phyloP scores from a whole-genome alignment of 2,888 invertebrate species.

The Drosophila phalerata region DNA sequence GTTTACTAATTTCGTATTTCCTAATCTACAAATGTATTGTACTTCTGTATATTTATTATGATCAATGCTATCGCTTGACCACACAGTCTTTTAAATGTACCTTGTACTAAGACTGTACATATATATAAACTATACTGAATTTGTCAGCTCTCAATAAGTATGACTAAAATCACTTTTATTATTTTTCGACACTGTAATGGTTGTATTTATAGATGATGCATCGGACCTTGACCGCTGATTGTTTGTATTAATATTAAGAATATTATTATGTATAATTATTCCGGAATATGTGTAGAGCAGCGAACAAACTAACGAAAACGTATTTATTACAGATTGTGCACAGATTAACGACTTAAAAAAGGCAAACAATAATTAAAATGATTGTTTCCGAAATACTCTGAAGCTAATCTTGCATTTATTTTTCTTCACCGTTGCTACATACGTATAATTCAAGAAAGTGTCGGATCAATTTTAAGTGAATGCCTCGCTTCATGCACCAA shows the following conservation, averaged over 20 bases:
- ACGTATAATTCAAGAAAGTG: too few species aligned
- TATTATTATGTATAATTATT: conserved; percentile 11
- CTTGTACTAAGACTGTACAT: not conserved
- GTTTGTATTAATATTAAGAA: conserved; percentile 5
- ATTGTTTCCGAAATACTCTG: too few species aligned
- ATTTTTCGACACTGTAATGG: not conserved
- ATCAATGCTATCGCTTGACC: conserved; percentile 12
- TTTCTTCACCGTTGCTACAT: too few species aligned
- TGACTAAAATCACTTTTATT: conserved; percentile 23
- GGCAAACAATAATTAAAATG: too few species aligned
- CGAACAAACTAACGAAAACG: not conserved
- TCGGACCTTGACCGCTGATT: conserved; percentile 43
- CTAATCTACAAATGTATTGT: conserved; percentile 5
- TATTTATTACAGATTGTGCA: conserved; percentile 7
- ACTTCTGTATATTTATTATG: not conserved
- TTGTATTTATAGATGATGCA: conserved; percentile 32
- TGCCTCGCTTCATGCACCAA: too few species aligned
- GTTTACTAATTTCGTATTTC: not conserved
- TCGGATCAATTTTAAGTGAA: too few species aligned
- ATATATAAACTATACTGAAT: not conserved
- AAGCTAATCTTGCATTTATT: too few species aligned
- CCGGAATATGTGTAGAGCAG: conserved; percentile 12
- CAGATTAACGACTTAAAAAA: conserved; percentile 17
- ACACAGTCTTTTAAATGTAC: not conserved
- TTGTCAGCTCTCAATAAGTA: conserved; percentile 3